phyloP scores from a whole-genome alignment of 2,797 vertebrate genomes.

The Pipistrellus pipistrellus region DNA sequence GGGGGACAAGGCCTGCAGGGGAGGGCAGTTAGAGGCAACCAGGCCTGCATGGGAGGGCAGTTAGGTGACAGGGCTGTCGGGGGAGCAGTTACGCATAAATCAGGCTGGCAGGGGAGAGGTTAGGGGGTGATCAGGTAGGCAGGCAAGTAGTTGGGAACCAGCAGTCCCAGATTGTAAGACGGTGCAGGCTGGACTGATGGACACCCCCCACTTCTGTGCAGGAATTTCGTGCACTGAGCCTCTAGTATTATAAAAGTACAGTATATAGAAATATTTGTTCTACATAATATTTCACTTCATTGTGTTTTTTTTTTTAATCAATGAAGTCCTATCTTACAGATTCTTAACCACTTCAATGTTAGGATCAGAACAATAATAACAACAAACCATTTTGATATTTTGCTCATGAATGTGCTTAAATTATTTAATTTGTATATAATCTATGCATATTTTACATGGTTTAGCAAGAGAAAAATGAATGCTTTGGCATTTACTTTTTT shows the following conservation, averaged over 20 bases:
- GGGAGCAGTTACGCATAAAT: no score
- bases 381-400: neutral
- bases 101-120: no score
- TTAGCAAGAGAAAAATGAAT: neutral
- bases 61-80: no score
- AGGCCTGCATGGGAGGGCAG: no score
- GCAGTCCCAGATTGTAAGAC: no score
- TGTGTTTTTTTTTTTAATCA: neutral
- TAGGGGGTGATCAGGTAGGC: no score
- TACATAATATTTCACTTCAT: neutral
- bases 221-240: no score
- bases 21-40: no score
- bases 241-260: neutral
- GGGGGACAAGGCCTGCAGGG: no score
- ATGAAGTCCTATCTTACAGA: neutral
- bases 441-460: neutral
- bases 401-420: neutral
- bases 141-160: no score
- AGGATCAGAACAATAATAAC: neutral
- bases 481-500: neutral
- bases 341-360: neutral
- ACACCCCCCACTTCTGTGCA: no score
- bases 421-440: neutral
- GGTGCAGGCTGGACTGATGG: no score
- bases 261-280: neutral